These are phyloP conservation scores for Calonectris borealis DNA, from an alignment of 2,113 vertebrate species.

Conservation along the genomic window DNA sequence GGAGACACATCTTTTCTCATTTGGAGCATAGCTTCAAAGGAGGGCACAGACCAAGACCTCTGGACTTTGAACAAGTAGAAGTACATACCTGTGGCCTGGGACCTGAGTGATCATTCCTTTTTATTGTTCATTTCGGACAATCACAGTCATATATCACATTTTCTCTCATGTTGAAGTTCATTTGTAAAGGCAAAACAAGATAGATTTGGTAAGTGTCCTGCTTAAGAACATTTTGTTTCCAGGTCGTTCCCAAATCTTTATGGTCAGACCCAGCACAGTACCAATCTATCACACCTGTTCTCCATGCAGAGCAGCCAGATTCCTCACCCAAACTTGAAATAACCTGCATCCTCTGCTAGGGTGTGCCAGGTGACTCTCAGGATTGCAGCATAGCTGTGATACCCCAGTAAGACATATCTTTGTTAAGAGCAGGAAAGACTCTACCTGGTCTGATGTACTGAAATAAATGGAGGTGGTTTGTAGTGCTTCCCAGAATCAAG, in stretches of 20 bases:
- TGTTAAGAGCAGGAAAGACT: not conserved
- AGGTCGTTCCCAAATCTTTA: not conserved
- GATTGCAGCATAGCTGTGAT: not conserved
- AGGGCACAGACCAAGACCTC: not conserved
- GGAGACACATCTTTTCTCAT: not conserved
- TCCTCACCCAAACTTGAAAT: not conserved
- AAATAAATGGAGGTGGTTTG: not conserved
- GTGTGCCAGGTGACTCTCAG: not conserved
- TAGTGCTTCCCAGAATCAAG: not conserved
- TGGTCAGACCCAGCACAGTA: not conserved
- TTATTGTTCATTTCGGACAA: not conserved
- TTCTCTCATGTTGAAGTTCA: not conserved
- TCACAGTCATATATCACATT: not conserved
- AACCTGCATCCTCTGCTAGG: not conserved
- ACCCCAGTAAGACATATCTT: not conserved
- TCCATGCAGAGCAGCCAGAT: not conserved
- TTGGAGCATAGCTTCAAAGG: not conserved
- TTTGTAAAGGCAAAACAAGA: not conserved
- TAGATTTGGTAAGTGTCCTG: not conserved
- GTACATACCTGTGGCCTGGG: not conserved
- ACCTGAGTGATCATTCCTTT: not conserved
- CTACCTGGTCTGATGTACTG: not conserved
- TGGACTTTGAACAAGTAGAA: not conserved
- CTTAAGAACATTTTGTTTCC: not conserved
- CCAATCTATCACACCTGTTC: not conserved